Conservation (phyloP, 2,113 vertebrate species). For the Peromyscus polionotus region DNA sequence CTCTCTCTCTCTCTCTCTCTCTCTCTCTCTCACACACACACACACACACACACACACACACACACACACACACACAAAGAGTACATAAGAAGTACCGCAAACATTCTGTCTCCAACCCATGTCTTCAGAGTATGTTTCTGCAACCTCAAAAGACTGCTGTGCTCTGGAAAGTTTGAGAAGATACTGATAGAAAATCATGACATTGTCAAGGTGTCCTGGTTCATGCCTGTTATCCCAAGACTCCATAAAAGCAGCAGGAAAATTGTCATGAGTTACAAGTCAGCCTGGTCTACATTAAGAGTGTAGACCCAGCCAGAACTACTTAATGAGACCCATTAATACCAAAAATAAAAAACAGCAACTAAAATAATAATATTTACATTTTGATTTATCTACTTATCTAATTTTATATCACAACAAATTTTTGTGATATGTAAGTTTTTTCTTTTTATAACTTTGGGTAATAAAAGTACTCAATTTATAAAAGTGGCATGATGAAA, state of each 20-base stretch:
- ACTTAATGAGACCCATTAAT: background rate
- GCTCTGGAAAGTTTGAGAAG: background rate
- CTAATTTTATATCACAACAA: background rate
- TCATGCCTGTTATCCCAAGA: background rate
- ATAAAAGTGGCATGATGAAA: background rate
- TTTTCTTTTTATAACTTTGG: constrained; percentile 5
- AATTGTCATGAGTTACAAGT: background rate
- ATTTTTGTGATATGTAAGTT: background rate
- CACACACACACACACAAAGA: background rate
- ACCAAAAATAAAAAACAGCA: background rate
- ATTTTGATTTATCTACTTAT: background rate
- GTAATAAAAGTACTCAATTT: background rate
- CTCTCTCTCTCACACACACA: too few relatives aligned
- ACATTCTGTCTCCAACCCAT: background rate
- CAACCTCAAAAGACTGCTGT: background rate
- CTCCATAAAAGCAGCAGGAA: too few relatives aligned
- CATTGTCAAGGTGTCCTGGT: background rate
- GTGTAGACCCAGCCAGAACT: background rate
- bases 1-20: too few relatives aligned
- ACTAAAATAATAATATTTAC: background rate
- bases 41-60: too few relatives aligned
- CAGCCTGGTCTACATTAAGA: background rate
- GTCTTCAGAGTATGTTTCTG: background rate
- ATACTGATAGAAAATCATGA: background rate
- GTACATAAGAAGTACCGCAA: background rate